Base-by-base conservation (phyloP, 2,797 vertebrate genomes). In the Leptoclinus maculatus region DNA sequence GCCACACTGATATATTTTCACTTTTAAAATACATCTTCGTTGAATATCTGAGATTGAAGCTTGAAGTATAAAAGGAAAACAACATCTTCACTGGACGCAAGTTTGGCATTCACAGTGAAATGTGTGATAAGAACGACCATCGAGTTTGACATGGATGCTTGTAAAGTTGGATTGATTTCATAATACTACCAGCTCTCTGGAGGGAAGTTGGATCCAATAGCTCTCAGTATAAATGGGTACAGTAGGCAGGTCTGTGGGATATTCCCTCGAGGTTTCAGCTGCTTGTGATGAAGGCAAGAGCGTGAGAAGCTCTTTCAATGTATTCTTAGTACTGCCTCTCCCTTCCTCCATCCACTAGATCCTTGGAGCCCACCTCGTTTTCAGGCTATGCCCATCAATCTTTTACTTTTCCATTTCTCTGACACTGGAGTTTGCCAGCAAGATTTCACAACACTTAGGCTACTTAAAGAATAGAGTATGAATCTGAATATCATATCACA, bases 321-420 rank as follows among this genome's bases (percentile, higher is more conserved):
- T 89, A 85, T 90, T 88, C 82, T 91, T 89, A 81, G 83, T 69
- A 45, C 57, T n/a, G 63, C 17, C 76, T 78, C 80, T 75, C 56
- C 64, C 49, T 34, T 70, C 29, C 49, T 53, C 34, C 57, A 45
- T 57, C 64, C 23, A 64, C 53, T 17, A 2, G 25, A 78, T 86
- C 82, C 41, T 65, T 66, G 12, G 54, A 32, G 59, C 2, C 14
- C 0, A 2, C 0, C 4, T 67, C 13, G 29, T 71, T 63, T 84
- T 78, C 51, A 77, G 67, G 25, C 38, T 56, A 34, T 62, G 13
- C 29, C 65, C 75, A 70, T 79, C 57, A 56, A 76, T 77, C 6
- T 41, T 84, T 80, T 25, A 80, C 68, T 84, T 87, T 76, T 73
- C 63, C 60, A 59, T 70, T 67, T 76, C 76, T 63, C 41, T 45